Percentiles rank a stretch among this genome's conserved stretches.
Conservation (phyloP, 2,888 invertebrate genomes). For the Malachius bipustulatus region DNA sequence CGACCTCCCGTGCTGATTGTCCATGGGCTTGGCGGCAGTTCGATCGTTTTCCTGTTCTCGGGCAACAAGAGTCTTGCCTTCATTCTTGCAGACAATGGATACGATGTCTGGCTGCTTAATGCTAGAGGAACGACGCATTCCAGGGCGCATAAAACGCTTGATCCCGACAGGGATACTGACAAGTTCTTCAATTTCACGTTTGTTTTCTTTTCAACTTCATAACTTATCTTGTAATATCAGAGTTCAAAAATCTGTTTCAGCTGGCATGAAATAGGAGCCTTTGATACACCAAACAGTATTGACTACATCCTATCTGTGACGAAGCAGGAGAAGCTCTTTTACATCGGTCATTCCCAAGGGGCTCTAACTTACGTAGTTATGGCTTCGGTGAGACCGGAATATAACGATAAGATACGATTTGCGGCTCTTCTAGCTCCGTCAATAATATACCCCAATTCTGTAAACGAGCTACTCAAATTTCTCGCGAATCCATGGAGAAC, state of each 20-base stretch:
- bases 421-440: conserved; percentile 56
- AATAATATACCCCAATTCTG: too few relatives aligned
- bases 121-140: neutral
- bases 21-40: neutral
- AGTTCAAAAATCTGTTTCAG: too few relatives aligned
- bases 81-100: neutral
- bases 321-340: conserved; percentile 49
- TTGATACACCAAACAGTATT: conserved; percentile 69
- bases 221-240: too few relatives aligned
- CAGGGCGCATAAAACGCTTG: neutral
- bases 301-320: conserved; percentile 52
- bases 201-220: too few relatives aligned
- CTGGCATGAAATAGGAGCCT: conserved; percentile 70
- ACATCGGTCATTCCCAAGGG: conserved; percentile 72
- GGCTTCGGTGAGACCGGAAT: conserved; percentile 50
- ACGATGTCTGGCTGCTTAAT: neutral
- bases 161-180: neutral
- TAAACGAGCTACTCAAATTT: too few relatives aligned
- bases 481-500: too few relatives aligned
- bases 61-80: neutral
- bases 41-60: neutral
- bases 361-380: conserved; percentile 55
- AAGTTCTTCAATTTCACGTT: neutral
- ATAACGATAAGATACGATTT: conserved; percentile 50
- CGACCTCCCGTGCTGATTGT: neutral